Conservation (phyloP, 2,797 vertebrate genomes). For the Micromesistius poutassou region DNA sequence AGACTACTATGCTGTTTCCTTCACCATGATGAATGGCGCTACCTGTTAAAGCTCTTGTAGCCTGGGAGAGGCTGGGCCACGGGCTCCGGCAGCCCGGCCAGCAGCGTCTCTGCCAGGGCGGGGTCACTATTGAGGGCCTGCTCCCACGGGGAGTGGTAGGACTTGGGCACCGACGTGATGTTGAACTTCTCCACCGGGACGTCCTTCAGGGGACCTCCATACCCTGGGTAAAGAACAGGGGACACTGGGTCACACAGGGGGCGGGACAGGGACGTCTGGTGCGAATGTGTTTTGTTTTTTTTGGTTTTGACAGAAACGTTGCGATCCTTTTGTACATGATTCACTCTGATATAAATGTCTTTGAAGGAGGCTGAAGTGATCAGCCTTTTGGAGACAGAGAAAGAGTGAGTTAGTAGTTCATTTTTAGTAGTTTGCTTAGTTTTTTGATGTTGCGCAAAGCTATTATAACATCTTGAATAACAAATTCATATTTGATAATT, state of each 20-base stretch:
- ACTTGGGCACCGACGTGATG: slow-evolving; percentile 87
- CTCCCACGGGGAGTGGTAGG: slow-evolving; percentile 94
- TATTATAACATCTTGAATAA: no score
- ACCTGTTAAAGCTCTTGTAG: slow-evolving; percentile 98
- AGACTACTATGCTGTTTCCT: not conserved
- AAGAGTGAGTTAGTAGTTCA: no score
- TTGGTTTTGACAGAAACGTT: not conserved
- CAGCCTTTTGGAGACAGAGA: no score
- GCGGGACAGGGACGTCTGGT: not conserved
- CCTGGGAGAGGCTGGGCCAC: slow-evolving; percentile 76
- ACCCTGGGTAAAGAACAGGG: slow-evolving; percentile 70
- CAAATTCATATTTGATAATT: not conserved
- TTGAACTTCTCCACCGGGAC: slow-evolving; percentile 93
- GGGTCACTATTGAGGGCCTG: slow-evolving; percentile 85
- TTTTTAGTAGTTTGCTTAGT: no score
- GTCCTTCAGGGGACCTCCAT: slow-evolving; percentile 88
- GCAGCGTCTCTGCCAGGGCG: slow-evolving; percentile 76
- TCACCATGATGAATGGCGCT: slow-evolving; percentile 37
- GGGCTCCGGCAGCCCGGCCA: slow-evolving; percentile 73
- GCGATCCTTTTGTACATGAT: not conserved
- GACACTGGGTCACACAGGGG: not conserved
- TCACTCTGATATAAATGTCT: not conserved
- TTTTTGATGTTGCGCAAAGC: no score
- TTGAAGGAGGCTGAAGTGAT: no score
- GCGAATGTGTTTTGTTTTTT: no score